Percentiles rank a stretch among this genome's conserved stretches.
Evolutionary conservation across 2,797 vertebrate species (phyloP).

Genomic region (Silurus aristotelis): DNA sequence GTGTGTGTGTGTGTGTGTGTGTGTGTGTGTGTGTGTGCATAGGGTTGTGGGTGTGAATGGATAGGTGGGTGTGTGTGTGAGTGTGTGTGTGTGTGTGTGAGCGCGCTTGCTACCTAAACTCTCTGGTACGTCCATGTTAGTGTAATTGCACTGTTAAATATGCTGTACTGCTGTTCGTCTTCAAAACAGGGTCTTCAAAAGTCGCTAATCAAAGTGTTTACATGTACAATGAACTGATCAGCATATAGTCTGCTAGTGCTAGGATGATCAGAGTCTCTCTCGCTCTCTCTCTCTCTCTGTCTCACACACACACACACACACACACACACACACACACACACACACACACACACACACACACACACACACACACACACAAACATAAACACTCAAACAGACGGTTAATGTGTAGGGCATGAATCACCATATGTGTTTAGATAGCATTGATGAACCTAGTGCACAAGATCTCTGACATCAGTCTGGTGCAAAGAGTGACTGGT

Average conservation of each 20-base stretch:
- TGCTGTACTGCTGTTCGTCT: slow-evolving; percentile 60
- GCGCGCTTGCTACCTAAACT: slow-evolving; percentile 51
- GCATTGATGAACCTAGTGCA: slow-evolving; percentile 38
- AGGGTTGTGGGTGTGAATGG: not conserved
- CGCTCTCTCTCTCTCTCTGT: not conserved
- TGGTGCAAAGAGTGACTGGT: slow-evolving; percentile 23
- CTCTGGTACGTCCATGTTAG: slow-evolving; percentile 63
- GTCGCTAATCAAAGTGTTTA: slow-evolving; percentile 55
- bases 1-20: too few species aligned
- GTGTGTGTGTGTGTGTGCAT: not conserved
- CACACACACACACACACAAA: not conserved
- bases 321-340: not conserved
- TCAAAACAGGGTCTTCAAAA: slow-evolving; percentile 59
- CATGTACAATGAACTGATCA: slow-evolving; percentile 37
- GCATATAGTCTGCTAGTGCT: slow-evolving; percentile 32
- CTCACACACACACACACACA: not conserved
- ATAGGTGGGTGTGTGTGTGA: slow-evolving; percentile 17
- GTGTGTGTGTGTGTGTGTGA: slow-evolving; percentile 18
- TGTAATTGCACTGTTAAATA: slow-evolving; percentile 59
- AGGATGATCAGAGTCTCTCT: slow-evolving; percentile 19
- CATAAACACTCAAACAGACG: not conserved
- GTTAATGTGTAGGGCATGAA: not conserved
- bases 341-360: not conserved
- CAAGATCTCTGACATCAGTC: slow-evolving; percentile 28
- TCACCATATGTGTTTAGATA: slow-evolving; percentile 33